Conservation (phyloP, 1,140 invertebrate genomes). For the Mesaphorura yosii region DNA sequence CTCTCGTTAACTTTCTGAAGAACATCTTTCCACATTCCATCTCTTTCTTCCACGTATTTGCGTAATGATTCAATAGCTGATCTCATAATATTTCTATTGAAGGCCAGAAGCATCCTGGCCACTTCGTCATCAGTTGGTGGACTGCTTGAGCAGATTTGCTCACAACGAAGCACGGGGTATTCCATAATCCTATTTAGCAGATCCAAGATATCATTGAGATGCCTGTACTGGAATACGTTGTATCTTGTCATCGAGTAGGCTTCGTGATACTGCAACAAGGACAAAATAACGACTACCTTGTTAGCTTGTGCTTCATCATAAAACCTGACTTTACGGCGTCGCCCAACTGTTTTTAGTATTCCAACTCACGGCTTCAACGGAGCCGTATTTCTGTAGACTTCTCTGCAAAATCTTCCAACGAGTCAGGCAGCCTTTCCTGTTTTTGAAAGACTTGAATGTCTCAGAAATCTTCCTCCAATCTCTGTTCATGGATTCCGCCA, state of each 20-base stretch:
- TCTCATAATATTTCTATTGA: constrained; percentile 14
- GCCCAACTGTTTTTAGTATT: background rate
- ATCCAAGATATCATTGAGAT: constrained; percentile 21
- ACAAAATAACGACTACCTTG: background rate
- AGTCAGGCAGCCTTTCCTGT: constrained; percentile 28
- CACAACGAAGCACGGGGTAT: constrained; percentile 1
- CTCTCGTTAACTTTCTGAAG: background rate
- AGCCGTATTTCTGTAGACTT: constrained; percentile 3
- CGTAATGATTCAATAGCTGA: constrained; percentile 15
- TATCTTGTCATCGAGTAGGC: constrained; percentile 27
- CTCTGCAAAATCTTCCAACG: constrained; percentile 23
- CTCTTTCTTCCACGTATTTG: constrained; percentile 11
- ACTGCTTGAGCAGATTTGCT: background rate
- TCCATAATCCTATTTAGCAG: constrained; percentile 15
- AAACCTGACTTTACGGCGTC: background rate
- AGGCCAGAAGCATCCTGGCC: constrained; percentile 17
- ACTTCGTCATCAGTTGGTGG: constrained; percentile 20
- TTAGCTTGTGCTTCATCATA: background rate
- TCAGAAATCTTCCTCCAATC: constrained; percentile 26
- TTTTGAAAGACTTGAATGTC: constrained; percentile 27
- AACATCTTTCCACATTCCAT: constrained; percentile 18
- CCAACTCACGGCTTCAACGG: constrained; percentile 18
- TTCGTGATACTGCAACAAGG: constrained; percentile 24
- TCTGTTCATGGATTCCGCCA: constrained; percentile 13
- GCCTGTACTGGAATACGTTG: constrained; percentile 27